Evolutionary conservation across 2,888 invertebrate species (phyloP).

Genomic region (Chalcis sispes): DNA sequence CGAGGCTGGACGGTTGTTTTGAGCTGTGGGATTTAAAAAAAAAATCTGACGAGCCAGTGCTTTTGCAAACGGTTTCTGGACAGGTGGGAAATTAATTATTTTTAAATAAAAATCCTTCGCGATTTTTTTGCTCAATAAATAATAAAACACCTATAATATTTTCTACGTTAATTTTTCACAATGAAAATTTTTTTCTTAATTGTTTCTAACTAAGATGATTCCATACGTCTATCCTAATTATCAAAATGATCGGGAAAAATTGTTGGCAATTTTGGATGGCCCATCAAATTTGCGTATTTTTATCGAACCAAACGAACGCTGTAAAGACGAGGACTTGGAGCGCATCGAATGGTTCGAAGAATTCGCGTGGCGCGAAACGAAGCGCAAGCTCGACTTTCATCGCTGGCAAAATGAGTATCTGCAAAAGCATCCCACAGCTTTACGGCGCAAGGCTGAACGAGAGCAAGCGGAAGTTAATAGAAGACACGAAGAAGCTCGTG

Average conservation of each 20-base stretch:
- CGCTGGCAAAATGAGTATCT: conserved; percentile 68
- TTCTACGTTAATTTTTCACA: too few species aligned
- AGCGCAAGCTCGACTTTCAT: conserved; percentile 66
- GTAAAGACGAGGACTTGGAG: conserved; percentile 53
- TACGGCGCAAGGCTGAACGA: conserved; percentile 62
- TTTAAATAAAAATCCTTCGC: neutral
- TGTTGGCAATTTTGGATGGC: conserved; percentile 76
- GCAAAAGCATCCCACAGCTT: conserved; percentile 59
- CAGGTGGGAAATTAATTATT: conserved; percentile 42
- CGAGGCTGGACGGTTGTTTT: conserved; percentile 84
- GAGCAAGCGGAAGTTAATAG: conserved; percentile 74
- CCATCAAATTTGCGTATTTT: conserved; percentile 38
- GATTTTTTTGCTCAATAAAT: too few species aligned
- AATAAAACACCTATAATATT: too few species aligned
- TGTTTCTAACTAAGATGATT: conserved; percentile 12
- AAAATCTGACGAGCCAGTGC: conserved; percentile 82
- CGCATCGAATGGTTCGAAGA: conserved; percentile 69
- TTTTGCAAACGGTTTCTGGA: conserved; percentile 82
- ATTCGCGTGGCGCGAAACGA: conserved; percentile 65
- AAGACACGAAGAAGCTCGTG: conserved; percentile 78
- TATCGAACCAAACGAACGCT: conserved; percentile 15
- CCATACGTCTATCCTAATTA: conserved; percentile 43
- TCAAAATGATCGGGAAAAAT: conserved; percentile 18
- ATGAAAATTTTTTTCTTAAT: too few species aligned
- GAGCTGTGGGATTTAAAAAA: conserved; percentile 89